A percentile compares a stretch with the other conserved stretches of the same genome.
Evolutionary conservation across 2,113 vertebrate species (phyloP).

Genomic region (Centropus bengalensis): DNA sequence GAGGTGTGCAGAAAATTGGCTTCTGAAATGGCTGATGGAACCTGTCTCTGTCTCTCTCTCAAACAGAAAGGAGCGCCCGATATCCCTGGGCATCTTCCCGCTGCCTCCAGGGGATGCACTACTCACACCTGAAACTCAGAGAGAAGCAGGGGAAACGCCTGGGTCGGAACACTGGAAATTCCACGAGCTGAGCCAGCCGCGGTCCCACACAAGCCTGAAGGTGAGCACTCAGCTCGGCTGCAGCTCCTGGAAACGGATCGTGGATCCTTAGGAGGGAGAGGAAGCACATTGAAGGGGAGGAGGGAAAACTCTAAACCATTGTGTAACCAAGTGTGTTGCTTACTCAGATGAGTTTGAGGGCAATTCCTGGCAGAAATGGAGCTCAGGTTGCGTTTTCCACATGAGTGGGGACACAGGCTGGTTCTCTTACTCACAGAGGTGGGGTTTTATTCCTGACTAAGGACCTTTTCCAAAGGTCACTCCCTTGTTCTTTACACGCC

Average conservation of each 20-base stretch:
- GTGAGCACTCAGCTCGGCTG: slow-evolving; percentile 68
- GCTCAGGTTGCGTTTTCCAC: background rate
- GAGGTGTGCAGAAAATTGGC: background rate
- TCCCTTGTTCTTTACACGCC: background rate
- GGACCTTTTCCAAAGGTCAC: background rate
- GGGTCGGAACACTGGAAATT: slow-evolving; percentile 91
- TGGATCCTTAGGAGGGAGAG: background rate
- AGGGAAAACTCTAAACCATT: background rate
- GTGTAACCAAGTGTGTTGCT: background rate
- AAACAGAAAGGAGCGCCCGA: slow-evolving; percentile 92
- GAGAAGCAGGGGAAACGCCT: slow-evolving; percentile 82
- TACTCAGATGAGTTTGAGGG: background rate
- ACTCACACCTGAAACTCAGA: slow-evolving; percentile 84
- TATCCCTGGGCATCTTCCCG: slow-evolving; percentile 92
- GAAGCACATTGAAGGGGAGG: background rate
- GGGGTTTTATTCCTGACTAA: background rate
- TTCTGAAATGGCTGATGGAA: background rate
- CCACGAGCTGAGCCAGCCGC: slow-evolving; percentile 88
- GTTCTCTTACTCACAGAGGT: background rate
- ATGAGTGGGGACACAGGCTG: background rate
- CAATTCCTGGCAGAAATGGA: background rate
- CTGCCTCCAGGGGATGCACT: slow-evolving; percentile 85
- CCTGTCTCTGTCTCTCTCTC: background rate
- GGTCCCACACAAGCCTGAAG: slow-evolving; percentile 94
- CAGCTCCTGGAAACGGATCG: background rate